A percentile compares a stretch with the other conserved stretches of the same genome.
Conservation (phyloP, 2,113 vertebrate genomes). For the Oryctolagus cuniculus region DNA sequence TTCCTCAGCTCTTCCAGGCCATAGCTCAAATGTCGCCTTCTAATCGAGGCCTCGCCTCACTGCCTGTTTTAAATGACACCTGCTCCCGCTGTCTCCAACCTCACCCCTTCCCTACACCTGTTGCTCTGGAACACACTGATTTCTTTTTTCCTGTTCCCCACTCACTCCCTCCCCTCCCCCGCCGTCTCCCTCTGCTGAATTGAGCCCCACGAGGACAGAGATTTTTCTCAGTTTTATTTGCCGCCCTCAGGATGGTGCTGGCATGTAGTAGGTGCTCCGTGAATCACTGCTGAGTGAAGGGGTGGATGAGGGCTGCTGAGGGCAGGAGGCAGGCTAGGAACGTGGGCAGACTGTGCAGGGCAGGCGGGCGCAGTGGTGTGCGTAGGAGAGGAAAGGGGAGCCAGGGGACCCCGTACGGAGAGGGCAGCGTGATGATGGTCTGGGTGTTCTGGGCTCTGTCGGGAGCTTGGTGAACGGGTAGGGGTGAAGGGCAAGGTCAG, state of each 20-base stretch:
- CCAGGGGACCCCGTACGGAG: not conserved
- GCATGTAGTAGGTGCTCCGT: not conserved
- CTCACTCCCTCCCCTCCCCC: not conserved
- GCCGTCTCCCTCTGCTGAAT: not conserved
- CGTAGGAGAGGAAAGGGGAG: no score
- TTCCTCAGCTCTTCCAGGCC: not conserved
- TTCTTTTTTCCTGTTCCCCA: not conserved
- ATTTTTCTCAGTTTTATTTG: not conserved
- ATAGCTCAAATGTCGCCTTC: not conserved
- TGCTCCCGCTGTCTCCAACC: not conserved
- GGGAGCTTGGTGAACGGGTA: no score
- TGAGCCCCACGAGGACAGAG: not conserved
- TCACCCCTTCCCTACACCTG: not conserved
- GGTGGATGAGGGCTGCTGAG: not conserved
- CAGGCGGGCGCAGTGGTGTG: fast-evolving
- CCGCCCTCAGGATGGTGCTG: not conserved
- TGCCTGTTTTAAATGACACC: not conserved
- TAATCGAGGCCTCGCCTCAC: not conserved
- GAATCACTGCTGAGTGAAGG: not conserved
- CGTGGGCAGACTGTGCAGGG: not conserved
- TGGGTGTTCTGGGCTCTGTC: fast-evolving
- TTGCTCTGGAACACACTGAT: not conserved
- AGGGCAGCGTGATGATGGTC: not conserved
- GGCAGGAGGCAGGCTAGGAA: not conserved
- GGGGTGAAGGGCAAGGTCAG: not conserved